Base-by-base conservation (phyloP, 2,888 invertebrate species). In the Drosophila macrospina region DNA sequence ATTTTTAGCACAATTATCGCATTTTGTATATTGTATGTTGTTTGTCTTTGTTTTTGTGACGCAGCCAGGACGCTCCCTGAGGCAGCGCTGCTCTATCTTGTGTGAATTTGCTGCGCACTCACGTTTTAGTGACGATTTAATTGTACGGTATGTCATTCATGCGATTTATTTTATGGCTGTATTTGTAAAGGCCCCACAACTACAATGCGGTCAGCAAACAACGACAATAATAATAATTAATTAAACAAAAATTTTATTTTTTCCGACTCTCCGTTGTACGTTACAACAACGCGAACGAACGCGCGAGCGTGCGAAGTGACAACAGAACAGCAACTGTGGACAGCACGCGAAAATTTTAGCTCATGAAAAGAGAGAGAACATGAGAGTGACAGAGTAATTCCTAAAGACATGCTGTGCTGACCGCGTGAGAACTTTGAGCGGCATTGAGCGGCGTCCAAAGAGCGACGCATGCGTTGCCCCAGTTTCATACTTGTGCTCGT, bases 1-100 rank as follows among this genome's bases (percentile, higher is more conserved):
- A 84, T 84, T 87, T 89, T 87, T 80, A 70, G 78, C 87, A 88
- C 75, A 87, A 51, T 34, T 67, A 30, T 48, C 45, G 30, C 67
- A 65, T 52, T 57, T 52, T 59, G 13, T 7, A 6, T 8, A 1
- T 8, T 8, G 28, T 7, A 5, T 8, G 8, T 8, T 8, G 28
- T 57, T 52, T 59, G n/a, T 37, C 63, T 28, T 42, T 52, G 55
- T 59, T 37, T 41, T 41, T 28, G 13, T 51, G 45, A 26, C 67
- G 50, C 74, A 85, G 28, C 51, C 68, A 86, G 81, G 88, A 86
- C 83, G 71, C 76, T 45, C 28, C 56, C 45, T 10, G 37, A 11
- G 16, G 15, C 42, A 20, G 26, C 20, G 45, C 15, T 56, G 48
- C 41, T 47, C 26, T 30, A 28, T n/a, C 26, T 37, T n/a, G 10